Percentiles rank a stretch among this genome's conserved stretches.
phyloP scores from a whole-genome alignment of 53 echinoderm and acorn worm genomes.

The Paelopatides confundens region DNA sequence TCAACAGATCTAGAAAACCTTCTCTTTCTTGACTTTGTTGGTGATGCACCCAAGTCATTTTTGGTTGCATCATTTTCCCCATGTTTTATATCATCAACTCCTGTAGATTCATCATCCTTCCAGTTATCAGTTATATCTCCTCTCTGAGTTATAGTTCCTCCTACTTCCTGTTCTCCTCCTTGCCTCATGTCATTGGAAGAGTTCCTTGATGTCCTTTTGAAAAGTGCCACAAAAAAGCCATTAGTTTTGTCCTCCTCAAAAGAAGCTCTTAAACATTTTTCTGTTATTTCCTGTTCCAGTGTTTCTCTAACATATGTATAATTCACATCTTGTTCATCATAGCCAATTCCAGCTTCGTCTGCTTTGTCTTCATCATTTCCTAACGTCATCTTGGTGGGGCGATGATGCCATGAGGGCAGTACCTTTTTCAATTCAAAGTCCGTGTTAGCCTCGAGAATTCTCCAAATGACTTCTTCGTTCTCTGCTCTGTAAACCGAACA shows the following conservation, averaged over 20 bases:
- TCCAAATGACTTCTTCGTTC: constrained; percentile 84
- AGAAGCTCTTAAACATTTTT: constrained; percentile 72
- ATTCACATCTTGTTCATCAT: background rate
- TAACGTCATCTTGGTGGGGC: background rate
- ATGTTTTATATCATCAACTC: too few species aligned
- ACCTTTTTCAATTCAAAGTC: constrained; percentile 67
- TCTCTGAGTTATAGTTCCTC: background rate
- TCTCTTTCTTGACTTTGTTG: background rate
- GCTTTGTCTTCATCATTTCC: background rate
- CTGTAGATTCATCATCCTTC: background rate
- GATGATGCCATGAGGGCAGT: constrained; percentile 73
- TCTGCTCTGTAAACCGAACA: constrained; percentile 83
- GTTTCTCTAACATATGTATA: background rate
- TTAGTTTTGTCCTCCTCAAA: constrained; percentile 74
- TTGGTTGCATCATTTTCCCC: too few species aligned
- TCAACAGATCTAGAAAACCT: background rate
- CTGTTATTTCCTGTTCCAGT: background rate
- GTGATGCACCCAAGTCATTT: background rate
- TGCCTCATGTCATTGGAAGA: background rate
- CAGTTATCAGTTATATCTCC: background rate
- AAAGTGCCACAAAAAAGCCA: constrained; percentile 94
- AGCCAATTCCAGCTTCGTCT: background rate
- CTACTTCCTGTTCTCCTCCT: background rate
- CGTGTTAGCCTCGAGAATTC: constrained; percentile 57
- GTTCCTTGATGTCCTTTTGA: constrained; percentile 29